Evolutionary conservation across 1,140 invertebrate genomes (phyloP).

Genomic region (Sitobion miscanthi): DNA sequence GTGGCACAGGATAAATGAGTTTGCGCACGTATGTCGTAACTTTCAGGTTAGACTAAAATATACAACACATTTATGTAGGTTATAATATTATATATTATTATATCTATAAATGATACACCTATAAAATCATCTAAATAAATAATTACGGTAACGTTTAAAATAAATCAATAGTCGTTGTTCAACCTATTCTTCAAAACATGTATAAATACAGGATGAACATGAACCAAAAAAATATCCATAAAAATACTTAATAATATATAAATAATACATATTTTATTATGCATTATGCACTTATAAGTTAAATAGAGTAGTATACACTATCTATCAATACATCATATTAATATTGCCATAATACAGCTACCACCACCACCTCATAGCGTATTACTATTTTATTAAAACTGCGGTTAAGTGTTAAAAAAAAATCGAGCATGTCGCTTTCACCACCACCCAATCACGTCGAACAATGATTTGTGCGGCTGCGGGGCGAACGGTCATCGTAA

Average conservation of each 20-base stretch:
- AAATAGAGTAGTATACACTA: background rate
- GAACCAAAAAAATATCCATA: background rate
- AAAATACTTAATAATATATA: background rate
- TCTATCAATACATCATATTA: background rate
- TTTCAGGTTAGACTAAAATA: background rate
- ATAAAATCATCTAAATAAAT: constrained; percentile 2
- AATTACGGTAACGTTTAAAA: background rate
- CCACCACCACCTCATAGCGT: background rate
- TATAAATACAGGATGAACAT: constrained; percentile 37
- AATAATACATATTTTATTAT: background rate
- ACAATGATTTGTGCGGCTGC: background rate
- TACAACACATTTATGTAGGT: constrained; percentile 1
- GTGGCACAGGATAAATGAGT: background rate
- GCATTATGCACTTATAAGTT: background rate
- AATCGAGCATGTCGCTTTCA: background rate
- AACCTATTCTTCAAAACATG: constrained; percentile 19
- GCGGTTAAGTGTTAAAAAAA: background rate
- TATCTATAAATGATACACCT: background rate
- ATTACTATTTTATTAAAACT: background rate
- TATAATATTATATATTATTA: background rate
- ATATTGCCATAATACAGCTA: background rate
- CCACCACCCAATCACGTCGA: background rate
- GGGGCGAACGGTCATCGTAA: background rate
- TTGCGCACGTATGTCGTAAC: background rate
- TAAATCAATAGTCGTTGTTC: constrained; percentile 12